Evolutionary conservation across 2,888 invertebrate genomes (phyloP), one percentile per base, ranked within the genome.

Genomic region (Biston betularia): DNA sequence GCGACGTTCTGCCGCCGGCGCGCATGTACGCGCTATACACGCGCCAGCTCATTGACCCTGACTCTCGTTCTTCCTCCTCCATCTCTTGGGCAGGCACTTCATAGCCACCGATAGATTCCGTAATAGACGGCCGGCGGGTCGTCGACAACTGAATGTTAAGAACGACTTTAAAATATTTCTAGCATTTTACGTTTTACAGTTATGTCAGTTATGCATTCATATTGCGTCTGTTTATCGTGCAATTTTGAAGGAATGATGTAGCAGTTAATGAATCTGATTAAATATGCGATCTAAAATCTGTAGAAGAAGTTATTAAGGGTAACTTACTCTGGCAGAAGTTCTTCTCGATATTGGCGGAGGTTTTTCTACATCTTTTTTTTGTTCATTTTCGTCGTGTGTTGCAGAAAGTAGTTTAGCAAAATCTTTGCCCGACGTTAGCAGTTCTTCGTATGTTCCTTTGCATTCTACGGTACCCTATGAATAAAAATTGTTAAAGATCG

Each of bases 11-110:
- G 5, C 96, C 95, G 0, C 95, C 90, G 0, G 95, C 94, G 10
- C 92, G 87, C 67, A 96, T 87, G 81, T 96, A 96, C 0, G 95
- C 94, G 54, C 94, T 91, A 75, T 96, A 95, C 0, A 96, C 93
- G 14, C 92, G 94, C 79, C 96, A 95, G 56, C 95, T 94, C 76
- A 96, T 95, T 12, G 96, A 95, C 0, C 96, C 96, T 0, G 95
- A 94, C 42, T 94, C 94, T 3, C 95, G 90, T 50, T 95, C 93
- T 79, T 96, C 95, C 72, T 95, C 94, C 67, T 95, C 95, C 87
- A 95, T 94, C 72, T 95, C 94, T 65, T 95, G 93, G 6, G 94
- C 92, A 0, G 87, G 87, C 0, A 75, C 78, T 65, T 93, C 93
- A 67, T 84, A 85, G 0, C 88, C 92, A 9, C 87, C 85, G 53